phyloP scores from a whole-genome alignment of 37 sponge, comb jelly and placozoan species.

The Chondrosia reniformis region DNA sequence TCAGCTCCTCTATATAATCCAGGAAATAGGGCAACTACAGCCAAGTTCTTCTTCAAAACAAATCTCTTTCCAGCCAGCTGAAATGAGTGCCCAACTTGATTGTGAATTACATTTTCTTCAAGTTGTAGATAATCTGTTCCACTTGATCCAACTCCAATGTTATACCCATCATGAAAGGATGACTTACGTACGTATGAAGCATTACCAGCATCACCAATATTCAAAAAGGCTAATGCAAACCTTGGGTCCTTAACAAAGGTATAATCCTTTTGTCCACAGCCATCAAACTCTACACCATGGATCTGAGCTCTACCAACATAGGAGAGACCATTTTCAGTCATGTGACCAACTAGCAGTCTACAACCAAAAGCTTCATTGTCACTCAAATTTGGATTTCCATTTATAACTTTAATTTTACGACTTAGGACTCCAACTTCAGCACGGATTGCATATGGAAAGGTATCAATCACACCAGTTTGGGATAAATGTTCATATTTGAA shows the following conservation, averaged over 20 bases:
- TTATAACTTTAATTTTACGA: slow-evolving; percentile 60
- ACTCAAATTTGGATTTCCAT: slow-evolving; percentile 41
- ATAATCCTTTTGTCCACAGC: slow-evolving; percentile 84
- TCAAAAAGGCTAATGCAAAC: slow-evolving; percentile 80
- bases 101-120: slow-evolving; percentile 76
- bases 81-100: slow-evolving; percentile 74
- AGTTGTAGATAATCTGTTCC: slow-evolving; percentile 42
- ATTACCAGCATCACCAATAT: slow-evolving; percentile 26
- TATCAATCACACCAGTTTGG: neutral
- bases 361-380: slow-evolving; percentile 71
- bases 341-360: slow-evolving; percentile 60
- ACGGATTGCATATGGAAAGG: slow-evolving; percentile 30
- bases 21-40: slow-evolving; percentile 57
- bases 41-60: slow-evolving; percentile 48
- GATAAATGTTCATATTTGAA: slow-evolving; percentile 46
- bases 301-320: slow-evolving; percentile 64
- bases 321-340: slow-evolving; percentile 5
- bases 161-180: slow-evolving; percentile 76
- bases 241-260: slow-evolving; percentile 73
- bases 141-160: slow-evolving; percentile 79
- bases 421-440: slow-evolving; percentile 91
- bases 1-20: slow-evolving; percentile 39
- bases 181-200: slow-evolving; percentile 57
- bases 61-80: slow-evolving; percentile 41
- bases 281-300: slow-evolving; percentile 76